Evolutionary conservation across 2,113 vertebrate genomes (phyloP).

Genomic region (Bothrops jararaca): DNA sequence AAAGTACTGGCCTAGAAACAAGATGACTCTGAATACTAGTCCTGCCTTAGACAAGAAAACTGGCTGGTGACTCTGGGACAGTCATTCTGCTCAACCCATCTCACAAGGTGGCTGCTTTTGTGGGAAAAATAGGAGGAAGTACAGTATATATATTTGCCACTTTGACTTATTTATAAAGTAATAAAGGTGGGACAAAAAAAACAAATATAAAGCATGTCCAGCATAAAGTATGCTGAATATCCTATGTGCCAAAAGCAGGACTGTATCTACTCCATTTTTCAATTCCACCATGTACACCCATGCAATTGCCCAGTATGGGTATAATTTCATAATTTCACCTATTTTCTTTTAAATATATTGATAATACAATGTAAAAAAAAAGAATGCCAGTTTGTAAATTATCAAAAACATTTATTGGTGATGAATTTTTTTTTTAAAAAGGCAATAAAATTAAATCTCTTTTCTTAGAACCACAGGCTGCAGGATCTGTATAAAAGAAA

Average conservation of each 20-base stretch:
- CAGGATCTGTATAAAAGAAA: constrained; percentile 42
- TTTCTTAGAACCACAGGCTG: constrained; percentile 16
- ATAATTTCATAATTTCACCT: neutral
- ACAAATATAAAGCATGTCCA: neutral
- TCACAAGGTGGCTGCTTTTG: neutral
- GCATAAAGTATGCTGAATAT: neutral
- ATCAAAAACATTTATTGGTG: neutral
- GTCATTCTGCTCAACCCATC: neutral
- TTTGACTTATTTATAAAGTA: neutral
- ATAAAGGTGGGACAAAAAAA: neutral
- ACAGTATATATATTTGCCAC: neutral
- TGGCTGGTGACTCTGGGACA: neutral
- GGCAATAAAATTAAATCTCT: neutral
- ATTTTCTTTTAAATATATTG: neutral
- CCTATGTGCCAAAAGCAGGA: neutral
- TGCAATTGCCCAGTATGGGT: neutral
- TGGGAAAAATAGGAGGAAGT: neutral
- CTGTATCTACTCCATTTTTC: neutral
- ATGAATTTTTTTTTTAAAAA: neutral
- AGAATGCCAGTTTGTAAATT: neutral
- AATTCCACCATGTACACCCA: neutral
- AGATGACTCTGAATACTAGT: neutral
- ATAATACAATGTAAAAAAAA: neutral
- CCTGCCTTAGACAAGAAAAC: neutral
- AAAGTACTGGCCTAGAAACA: neutral